phyloP scores from a whole-genome alignment of 2,888 invertebrate genomes.

The Koerneria pararmatus region DNA sequence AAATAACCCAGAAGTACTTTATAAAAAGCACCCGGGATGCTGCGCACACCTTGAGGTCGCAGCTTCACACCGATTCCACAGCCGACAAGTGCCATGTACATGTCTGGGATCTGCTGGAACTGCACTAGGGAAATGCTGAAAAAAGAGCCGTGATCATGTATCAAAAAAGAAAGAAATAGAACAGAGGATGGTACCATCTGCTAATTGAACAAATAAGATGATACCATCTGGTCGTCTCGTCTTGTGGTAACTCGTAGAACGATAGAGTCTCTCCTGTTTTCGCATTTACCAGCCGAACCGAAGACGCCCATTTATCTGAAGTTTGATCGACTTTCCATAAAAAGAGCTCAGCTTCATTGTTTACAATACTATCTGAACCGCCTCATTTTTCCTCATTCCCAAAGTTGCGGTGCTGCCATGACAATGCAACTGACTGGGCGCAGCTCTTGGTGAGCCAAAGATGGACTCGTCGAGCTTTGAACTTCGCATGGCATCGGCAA shows the following conservation, averaged over 20 bases:
- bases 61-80: constrained; percentile 84
- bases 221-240: constrained; percentile 86
- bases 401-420: background rate
- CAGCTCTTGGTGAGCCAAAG: constrained; percentile 90
- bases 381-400: background rate
- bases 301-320: constrained; percentile 80
- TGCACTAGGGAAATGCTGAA: constrained; percentile 71
- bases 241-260: constrained; percentile 81
- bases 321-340: too few species aligned
- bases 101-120: constrained; percentile 71
- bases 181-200: background rate
- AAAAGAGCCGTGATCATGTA: constrained; percentile 17
- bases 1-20: too few species aligned
- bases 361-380: background rate
- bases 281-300: constrained; percentile 82
- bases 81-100: constrained; percentile 76
- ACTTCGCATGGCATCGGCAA: constrained; percentile 93
- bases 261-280: constrained; percentile 75
- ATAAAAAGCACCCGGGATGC: background rate
- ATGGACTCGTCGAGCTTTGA: constrained; percentile 82
- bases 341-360: too few species aligned
- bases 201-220: background rate
- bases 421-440: constrained; percentile 66
- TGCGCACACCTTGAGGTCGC: constrained; percentile 71
- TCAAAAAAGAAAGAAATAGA: background rate